Evolutionary conservation across 2,888 invertebrate species (phyloP), one percentile per base, ranked within the genome.

Genomic region (Lochmaea crataegi): DNA sequence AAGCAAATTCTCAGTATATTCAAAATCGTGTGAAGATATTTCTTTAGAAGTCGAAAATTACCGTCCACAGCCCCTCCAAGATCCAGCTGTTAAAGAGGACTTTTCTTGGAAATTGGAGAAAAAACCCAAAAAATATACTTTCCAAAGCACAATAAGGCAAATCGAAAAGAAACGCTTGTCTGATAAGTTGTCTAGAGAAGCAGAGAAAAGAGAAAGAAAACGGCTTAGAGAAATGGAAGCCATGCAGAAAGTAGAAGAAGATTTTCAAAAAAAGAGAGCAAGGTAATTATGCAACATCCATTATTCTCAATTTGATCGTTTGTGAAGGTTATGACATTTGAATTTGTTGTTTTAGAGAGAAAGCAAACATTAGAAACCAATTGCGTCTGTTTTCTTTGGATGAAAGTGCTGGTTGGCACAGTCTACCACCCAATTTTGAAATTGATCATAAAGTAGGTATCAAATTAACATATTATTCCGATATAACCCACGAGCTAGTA

Each of bases 161-260:
- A 90, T 94, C 67, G 95, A 95, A 86, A 87, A 94, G 74, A 90
- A 92, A 63, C 87, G 91, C 68, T 86, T 95, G 65, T 93, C 94
- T 0, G 94, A 94, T 82, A 92, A 92, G 85, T 88, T 94, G 73
- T 93, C 93, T 18, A 90, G 90, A 76, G 94, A 94, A 83, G 94
- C 93, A 0, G 94, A 94, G 82, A 89, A 91, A 69, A 93, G 93
- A 85, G 94, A 95, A 85, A 91, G 91, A 69, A 92, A 94, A 85
- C 87, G 94, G 68, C 88, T 92, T 71, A 90, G 92, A 74, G 95
- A 95, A 85, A 88, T 94, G 81, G 94, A 95, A 86, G 94, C 93
- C 77, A 94, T 96, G 93, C 90, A 93, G 81, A 91, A 93, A 83
- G 95, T 95, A 4, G 95, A 95, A 83, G 95, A 95, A 84, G 95